Evolutionary conservation across 2,888 invertebrate genomes (phyloP).

Genomic region (Megamerina dolium): DNA sequence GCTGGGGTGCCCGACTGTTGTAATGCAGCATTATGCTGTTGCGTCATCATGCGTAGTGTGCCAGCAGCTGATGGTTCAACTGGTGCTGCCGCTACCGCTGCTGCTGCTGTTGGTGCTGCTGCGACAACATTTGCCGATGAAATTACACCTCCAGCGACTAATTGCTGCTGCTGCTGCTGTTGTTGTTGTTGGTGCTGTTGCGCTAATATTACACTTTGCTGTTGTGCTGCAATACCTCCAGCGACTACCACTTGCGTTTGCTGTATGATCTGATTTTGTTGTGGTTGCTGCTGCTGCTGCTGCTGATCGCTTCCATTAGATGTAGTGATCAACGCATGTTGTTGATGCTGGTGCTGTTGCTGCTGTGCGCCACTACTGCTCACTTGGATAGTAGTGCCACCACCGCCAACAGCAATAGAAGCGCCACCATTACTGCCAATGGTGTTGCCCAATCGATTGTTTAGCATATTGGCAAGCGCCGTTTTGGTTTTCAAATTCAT

Average conservation of each 20-base stretch:
- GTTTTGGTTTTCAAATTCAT: slow-evolving; percentile 85
- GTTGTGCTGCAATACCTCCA: slow-evolving; percentile 19
- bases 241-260: slow-evolving; percentile 38
- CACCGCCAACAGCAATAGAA: slow-evolving; percentile 20
- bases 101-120: too few species aligned
- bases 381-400: slow-evolving; percentile 44
- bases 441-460: slow-evolving; percentile 64
- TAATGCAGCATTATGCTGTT: slow-evolving; percentile 66
- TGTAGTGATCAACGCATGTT: slow-evolving; percentile 23
- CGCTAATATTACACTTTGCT: slow-evolving; percentile 14
- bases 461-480: slow-evolving; percentile 90
- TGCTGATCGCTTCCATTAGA: slow-evolving; percentile 22
- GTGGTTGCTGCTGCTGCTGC: slow-evolving; percentile 26
- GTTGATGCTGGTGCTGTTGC: slow-evolving; percentile 27
- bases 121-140: slow-evolving; percentile 4
- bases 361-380: slow-evolving; percentile 24
- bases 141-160: slow-evolving; percentile 12
- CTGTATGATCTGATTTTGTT: slow-evolving; percentile 30
- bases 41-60: slow-evolving; percentile 73
- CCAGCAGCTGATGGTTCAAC: slow-evolving; percentile 62
- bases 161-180: slow-evolving; percentile 38
- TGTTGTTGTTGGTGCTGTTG: slow-evolving; percentile 28
- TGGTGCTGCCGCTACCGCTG: slow-evolving; percentile 18
- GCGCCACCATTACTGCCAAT: slow-evolving; percentile 32
- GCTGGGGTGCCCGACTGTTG: slow-evolving; percentile 41